phyloP scores from a whole-genome alignment of 2,797 vertebrate species.

The Paguma larvata region DNA sequence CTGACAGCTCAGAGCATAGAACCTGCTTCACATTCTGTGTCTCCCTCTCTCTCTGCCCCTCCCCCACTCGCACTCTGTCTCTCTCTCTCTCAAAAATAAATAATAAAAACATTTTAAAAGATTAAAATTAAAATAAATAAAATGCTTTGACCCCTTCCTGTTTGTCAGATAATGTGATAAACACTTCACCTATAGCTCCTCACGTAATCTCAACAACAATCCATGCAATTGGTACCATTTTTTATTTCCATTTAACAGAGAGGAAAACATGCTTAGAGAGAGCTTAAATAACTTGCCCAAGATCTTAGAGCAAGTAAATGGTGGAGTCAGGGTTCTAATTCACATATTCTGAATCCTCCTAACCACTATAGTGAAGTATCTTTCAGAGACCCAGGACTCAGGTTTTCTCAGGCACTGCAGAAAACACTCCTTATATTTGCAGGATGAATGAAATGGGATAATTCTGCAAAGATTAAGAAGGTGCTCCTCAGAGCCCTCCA shows the following conservation, averaged over 20 bases:
- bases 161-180: not conserved
- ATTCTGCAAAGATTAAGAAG: not conserved
- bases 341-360: not conserved
- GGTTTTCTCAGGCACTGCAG: not conserved
- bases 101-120: too few relatives aligned
- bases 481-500: not conserved
- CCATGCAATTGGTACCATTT: not conserved
- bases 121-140: too few relatives aligned
- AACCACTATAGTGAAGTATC: not conserved
- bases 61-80: too few relatives aligned
- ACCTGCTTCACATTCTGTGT: too few relatives aligned
- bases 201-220: not conserved
- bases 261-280: not conserved
- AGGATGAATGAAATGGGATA: not conserved
- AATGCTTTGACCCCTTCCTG: not conserved
- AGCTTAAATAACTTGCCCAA: not conserved
- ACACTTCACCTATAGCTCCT: not conserved
- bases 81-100: too few relatives aligned
- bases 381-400: not conserved
- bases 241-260: conserved; percentile 1
- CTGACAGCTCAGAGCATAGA: too few relatives aligned
- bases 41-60: too few relatives aligned
- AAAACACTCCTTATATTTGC: not conserved
- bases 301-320: not conserved
- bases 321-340: not conserved